Conservation (phyloP, 1,140 invertebrate species). For the Polypedilum pembai region DNA sequence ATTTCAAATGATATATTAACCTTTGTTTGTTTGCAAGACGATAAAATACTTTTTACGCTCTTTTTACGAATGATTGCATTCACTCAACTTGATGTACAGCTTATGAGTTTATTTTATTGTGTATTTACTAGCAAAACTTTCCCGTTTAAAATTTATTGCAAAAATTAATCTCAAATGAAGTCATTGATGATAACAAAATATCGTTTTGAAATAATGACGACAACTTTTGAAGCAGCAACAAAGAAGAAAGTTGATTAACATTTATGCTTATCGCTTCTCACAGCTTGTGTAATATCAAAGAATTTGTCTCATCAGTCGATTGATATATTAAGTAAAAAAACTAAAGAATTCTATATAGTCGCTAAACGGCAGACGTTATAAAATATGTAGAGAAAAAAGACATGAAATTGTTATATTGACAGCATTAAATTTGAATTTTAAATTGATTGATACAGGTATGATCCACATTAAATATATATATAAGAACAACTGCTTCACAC, state of each 20-base stretch:
- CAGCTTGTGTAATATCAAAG: too few species aligned
- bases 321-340: not conserved
- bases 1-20: slow-evolving; percentile 24
- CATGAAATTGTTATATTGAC: not conserved
- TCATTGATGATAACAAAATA: not conserved
- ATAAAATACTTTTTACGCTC: not conserved
- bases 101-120: not conserved
- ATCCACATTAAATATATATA: not conserved
- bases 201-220: too few species aligned
- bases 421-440: not conserved
- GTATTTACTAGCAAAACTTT: not conserved
- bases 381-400: not conserved
- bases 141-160: not conserved
- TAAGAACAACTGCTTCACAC: not conserved
- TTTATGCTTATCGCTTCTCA: too few species aligned
- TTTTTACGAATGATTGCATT: not conserved
- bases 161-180: too few species aligned
- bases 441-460: not conserved
- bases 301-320: not conserved
- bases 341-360: too few species aligned
- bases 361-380: too few species aligned
- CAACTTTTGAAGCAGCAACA: too few species aligned
- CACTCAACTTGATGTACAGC: not conserved
- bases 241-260: too few species aligned
- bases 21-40: not conserved